These are phyloP conservation scores for Drosophila austrosaltans DNA, from an alignment of 2,888 invertebrate species.

Conservation along the genomic window DNA sequence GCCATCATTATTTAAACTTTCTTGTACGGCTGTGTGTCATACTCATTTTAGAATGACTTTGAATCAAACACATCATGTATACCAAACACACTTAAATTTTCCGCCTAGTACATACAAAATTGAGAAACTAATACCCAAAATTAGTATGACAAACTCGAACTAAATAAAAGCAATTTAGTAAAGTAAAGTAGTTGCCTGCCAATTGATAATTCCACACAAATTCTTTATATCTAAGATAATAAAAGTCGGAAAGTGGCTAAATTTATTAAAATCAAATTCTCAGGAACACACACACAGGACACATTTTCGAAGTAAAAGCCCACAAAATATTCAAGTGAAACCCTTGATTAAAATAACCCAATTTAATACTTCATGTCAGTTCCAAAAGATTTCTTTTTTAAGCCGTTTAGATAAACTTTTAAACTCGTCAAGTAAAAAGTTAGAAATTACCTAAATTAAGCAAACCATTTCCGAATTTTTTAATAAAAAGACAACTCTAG, in stretches of 20 bases:
- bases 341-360: not conserved
- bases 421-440: no score
- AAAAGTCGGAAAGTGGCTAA: not conserved
- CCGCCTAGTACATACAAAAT: no score
- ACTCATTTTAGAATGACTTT: no score
- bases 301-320: no score
- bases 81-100: no score
- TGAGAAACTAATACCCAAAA: no score
- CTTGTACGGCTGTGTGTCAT: no score
- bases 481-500: conserved; percentile 20
- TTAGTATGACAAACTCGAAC: no score
- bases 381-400: not conserved
- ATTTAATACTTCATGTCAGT: not conserved
- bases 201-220: not conserved
- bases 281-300: not conserved
- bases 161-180: no score
- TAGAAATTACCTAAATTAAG: not conserved
- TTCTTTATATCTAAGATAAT: not conserved
- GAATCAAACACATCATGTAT: no score
- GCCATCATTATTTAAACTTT: no score
- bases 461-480: conserved; percentile 4
- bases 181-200: not conserved
- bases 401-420: not conserved
- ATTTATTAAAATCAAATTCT: not conserved
- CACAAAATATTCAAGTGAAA: not conserved